These are phyloP conservation scores for Aurelia aurita DNA, from an alignment of 30 jellyfish, hydroid and myxozoan genomes.

Conservation along the genomic window DNA sequence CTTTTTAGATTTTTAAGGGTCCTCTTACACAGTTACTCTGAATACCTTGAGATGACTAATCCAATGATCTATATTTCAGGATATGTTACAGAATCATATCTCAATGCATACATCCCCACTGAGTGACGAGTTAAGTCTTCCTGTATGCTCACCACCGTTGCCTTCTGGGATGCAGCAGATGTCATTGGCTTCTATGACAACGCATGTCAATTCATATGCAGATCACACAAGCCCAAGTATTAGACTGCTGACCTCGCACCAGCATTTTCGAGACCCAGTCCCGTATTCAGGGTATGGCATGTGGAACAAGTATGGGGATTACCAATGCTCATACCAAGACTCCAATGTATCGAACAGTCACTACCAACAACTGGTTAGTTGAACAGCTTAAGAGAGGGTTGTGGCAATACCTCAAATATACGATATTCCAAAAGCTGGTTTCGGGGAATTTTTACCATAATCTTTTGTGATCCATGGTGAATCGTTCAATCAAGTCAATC, in stretches of 20 bases:
- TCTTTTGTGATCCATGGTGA: too few relatives aligned
- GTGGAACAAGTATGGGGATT: constrained; percentile 62
- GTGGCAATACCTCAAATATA: too few relatives aligned
- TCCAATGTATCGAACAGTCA: constrained; percentile 16
- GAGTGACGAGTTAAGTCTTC: constrained; percentile 61
- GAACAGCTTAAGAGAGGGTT: not conserved
- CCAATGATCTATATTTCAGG: constrained; percentile 14
- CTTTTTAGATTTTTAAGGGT: not conserved
- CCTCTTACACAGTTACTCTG: not conserved
- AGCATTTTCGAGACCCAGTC: constrained; percentile 41
- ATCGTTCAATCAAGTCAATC: too few relatives aligned
- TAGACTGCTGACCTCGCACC: constrained; percentile 40
- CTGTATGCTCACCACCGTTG: constrained; percentile 78
- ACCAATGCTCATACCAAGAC: constrained; percentile 43
- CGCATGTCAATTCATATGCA: constrained; percentile 18
- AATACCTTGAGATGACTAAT: not conserved
- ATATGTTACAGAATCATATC: constrained; percentile 49
- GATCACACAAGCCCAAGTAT: constrained; percentile 24
- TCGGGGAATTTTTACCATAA: too few relatives aligned
- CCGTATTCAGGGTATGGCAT: constrained; percentile 42
- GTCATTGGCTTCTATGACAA: constrained; percentile 18
- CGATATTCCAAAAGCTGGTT: too few relatives aligned
- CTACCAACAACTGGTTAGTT: constrained; percentile 53
- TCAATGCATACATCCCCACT: constrained; percentile 65
- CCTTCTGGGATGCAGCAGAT: constrained; percentile 30